phyloP scores from a whole-genome alignment of 1,140 invertebrate genomes.

The Hylaeus anthracinus region DNA sequence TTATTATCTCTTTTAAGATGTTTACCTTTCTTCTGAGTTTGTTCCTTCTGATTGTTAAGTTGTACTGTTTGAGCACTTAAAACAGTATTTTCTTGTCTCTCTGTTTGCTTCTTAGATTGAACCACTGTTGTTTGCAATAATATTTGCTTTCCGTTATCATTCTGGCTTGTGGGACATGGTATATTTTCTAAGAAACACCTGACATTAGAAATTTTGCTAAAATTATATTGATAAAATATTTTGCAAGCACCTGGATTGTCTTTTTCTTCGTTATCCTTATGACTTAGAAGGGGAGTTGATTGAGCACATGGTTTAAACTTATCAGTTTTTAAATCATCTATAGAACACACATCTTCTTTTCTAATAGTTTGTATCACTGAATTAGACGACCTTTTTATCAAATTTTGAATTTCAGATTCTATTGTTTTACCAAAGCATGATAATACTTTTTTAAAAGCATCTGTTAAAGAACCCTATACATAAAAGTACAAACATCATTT shows the following conservation, averaged over 20 bases:
- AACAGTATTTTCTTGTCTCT: background rate
- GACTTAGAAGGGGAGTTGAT: background rate
- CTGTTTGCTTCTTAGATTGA: too few species aligned
- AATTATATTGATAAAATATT: background rate
- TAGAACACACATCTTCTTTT: background rate
- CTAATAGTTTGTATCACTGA: background rate
- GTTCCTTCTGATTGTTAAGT: background rate
- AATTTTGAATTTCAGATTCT: constrained; percentile 7
- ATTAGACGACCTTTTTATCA: constrained; percentile 2
- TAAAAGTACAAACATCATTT: background rate
- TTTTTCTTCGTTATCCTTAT: background rate
- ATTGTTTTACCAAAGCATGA: constrained; percentile 36
- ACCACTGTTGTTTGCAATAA: too few species aligned
- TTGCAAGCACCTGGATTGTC: constrained; percentile 7
- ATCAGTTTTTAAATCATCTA: background rate
- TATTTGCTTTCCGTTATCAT: background rate
- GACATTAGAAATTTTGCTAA: background rate
- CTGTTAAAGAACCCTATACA: constrained; percentile 38
- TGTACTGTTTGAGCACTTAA: background rate
- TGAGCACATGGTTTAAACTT: background rate
- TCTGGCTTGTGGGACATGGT: background rate
- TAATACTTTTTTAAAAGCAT: constrained; percentile 41
- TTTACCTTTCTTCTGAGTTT: constrained; percentile 14
- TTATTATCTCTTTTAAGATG: background rate
- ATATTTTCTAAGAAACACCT: background rate